Evolutionary conservation across 1,140 invertebrate genomes (phyloP), one percentile per base, ranked within the genome.

Genomic region (Drosophila hydei): DNA sequence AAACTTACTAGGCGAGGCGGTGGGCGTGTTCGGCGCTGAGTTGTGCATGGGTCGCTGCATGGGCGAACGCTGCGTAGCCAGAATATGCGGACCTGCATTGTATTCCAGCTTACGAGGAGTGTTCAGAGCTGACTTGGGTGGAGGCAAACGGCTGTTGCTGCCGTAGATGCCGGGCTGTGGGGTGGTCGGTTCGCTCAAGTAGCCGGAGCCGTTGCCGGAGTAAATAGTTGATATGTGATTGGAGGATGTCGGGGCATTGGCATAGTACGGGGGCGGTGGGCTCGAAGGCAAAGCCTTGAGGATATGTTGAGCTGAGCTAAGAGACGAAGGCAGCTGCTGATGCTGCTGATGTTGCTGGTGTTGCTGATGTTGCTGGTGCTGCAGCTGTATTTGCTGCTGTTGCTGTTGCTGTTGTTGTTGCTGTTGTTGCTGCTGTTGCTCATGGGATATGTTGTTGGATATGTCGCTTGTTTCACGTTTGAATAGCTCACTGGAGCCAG

Each of bases 11-110:
- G 89, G 77, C 51, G 87, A 80, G 92, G 93, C 79, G 93, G 92
- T 92, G 94, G 94, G 81, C 92, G 81, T 87, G 6, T 81, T 87
- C 3, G 93, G 77, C 92, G 95, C 40, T 92, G 92, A 74, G 93
- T 74, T 88, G 30, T 78, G 72, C 50, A 93, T 27, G 25, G 88
- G 87, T 90, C 93, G 48, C 40, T 85, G 84, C 45, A 81, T 18
- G 9, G 74, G 80, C 77, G 91, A 89, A 92, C 93, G 56, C 23
- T 23, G 78, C 93, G 94, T 9, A 6, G 75, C 36, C 6, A 90
- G 36, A 11, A 90, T 89, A 23, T 83, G 79, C 2, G 89, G 89
- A 6, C 89, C 85, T 1, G 89, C 73, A 58, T 79, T 91, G 43
- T 91, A 91, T 47, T 91, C 89, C 42, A 90, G 40, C 14, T 90